These are phyloP conservation scores for Taenioides sp. DNA, from an alignment of 2,797 vertebrate species.

Conservation along the genomic window DNA sequence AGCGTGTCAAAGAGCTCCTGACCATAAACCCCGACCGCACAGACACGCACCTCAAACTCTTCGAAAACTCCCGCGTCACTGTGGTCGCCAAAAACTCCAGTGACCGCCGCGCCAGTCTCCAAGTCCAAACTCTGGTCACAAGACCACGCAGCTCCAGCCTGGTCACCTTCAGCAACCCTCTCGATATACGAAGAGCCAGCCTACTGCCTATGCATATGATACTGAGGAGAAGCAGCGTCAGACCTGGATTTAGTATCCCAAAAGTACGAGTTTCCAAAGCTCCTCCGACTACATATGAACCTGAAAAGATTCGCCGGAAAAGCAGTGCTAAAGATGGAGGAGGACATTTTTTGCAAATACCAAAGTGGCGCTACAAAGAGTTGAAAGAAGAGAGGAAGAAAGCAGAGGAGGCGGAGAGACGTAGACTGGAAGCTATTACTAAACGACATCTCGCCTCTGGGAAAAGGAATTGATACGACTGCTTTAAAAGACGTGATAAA, in stretches of 20 bases:
- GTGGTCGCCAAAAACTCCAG: constrained; percentile 71
- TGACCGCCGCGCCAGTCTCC: constrained; percentile 80
- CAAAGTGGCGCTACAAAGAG: constrained; percentile 97
- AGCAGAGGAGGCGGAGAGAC: constrained; percentile 88
- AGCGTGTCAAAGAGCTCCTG: constrained; percentile 70
- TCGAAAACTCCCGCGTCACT: constrained; percentile 78
- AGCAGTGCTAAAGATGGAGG: constrained; percentile 79
- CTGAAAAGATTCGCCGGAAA: constrained; percentile 77
- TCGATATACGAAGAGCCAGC: constrained; percentile 81
- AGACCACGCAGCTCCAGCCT: constrained; percentile 53
- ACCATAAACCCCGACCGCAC: constrained; percentile 64
- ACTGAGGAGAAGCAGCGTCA: constrained; percentile 85
- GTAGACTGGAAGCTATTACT: constrained; percentile 74
- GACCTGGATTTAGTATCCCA: constrained; percentile 86
- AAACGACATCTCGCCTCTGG: constrained; percentile 67
- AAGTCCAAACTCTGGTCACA: constrained; percentile 48
- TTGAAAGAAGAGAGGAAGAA: constrained; percentile 88
- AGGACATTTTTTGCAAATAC: constrained; percentile 85
- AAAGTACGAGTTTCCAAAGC: constrained; percentile 89
- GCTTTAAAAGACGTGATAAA: constrained; percentile 26
- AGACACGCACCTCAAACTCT: constrained; percentile 74
- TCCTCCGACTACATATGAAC: constrained; percentile 82
- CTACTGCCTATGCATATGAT: constrained; percentile 84
- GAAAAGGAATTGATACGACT: constrained; percentile 67
- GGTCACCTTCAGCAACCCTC: constrained; percentile 14